Base-by-base conservation (phyloP, 2,113 vertebrate genomes). In the Podocnemis expansa region DNA sequence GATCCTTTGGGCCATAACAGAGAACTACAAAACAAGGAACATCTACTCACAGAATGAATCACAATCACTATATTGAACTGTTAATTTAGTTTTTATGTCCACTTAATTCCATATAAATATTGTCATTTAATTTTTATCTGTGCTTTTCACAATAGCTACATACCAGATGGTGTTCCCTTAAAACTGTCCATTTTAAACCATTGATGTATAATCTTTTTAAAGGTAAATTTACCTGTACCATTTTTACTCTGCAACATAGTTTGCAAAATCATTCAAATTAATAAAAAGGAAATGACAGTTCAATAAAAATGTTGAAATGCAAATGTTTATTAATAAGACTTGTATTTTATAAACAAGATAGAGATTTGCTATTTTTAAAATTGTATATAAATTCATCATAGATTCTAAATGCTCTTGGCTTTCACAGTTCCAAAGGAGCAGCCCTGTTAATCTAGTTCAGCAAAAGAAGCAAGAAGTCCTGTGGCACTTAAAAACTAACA, bases 21-120 rank as follows among this genome's bases (percentile, higher is more conserved):
- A 80, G 25, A 88, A 31, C 81, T 82, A 47, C 86, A 55, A 93
- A 81, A 89, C 73, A 91, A 78, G 5, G 75, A 16, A 95, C 56
- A 96, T 3, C 85, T 93, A 89, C 73, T 89, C 88, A 94, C 29
- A 90, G 93, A 95, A 95, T 90, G 75, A 92, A 93, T 93, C 75
- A 80, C 63, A 90, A 89, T 87, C 51, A 96, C 54, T 5, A 85
- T 76, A 85, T 93, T 92, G 55, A 93, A 91, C 4, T 89, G 67
- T 92, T 96, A 91, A 92, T 93, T 91, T 94, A 93, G 22, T 25
- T 5, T 89, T 93, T 84, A 80, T 90, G 49, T 67, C 93, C 85
- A 94, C 93, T 96, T 89, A 88, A 87, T 63, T 60, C 38, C 54
- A 43, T 91, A 87, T 91, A 82, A 93, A 96, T 60, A 51, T 76